A percentile compares a stretch with the other conserved stretches of the same genome.
phyloP scores from a whole-genome alignment of 2,888 invertebrate genomes.

The Palloptera scutellata region DNA sequence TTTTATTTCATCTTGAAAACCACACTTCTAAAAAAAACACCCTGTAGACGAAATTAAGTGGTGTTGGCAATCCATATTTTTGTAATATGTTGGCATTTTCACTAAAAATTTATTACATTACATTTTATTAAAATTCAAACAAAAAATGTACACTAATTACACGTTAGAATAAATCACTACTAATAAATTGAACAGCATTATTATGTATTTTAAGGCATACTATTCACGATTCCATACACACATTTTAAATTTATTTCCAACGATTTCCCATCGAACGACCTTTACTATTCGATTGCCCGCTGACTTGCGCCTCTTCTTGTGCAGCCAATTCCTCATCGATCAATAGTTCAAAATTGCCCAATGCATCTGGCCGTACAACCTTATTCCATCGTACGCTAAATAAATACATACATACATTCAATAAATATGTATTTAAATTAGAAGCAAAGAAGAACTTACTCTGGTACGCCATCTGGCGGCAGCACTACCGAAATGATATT shows the following conservation, averaged over 20 bases:
- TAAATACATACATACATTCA: neutral
- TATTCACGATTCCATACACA: too few species aligned
- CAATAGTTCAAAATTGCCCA: conserved; percentile 84
- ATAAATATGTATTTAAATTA: neutral
- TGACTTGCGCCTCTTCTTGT: conserved; percentile 42
- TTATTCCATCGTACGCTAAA: conserved; percentile 82
- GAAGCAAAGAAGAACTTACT: conserved; percentile 60
- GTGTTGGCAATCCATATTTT: too few species aligned
- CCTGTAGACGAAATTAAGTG: too few species aligned
- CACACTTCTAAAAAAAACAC: too few species aligned
- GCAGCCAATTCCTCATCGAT: conserved; percentile 79
- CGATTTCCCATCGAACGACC: conserved; percentile 50
- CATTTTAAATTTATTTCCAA: conserved; percentile 52
- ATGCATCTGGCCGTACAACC: conserved; percentile 75
- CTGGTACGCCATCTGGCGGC: conserved; percentile 87
- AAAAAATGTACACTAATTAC: too few species aligned
- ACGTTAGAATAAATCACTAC: too few species aligned
- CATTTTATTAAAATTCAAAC: too few species aligned
- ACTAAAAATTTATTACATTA: too few species aligned
- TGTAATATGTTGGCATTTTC: too few species aligned
- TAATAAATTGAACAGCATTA: too few species aligned
- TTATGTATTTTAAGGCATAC: too few species aligned
- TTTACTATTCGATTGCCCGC: conserved; percentile 37
- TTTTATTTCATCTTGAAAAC: too few species aligned
- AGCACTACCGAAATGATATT: conserved; percentile 90